Conservation (phyloP, 2,113 vertebrate genomes). For the Phycodurus eques region DNA sequence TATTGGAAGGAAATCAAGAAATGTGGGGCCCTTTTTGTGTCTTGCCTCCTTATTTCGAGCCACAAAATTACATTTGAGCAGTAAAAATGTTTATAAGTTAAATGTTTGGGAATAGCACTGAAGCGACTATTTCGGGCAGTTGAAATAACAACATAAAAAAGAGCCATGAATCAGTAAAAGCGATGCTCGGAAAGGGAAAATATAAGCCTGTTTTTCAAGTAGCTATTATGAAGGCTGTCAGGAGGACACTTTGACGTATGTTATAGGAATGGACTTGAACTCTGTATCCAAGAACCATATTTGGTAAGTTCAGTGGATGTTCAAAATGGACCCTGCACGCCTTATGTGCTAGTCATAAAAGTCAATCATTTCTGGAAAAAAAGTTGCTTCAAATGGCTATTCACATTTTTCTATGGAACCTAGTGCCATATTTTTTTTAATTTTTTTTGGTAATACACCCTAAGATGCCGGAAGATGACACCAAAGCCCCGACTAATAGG, state of each 20-base stretch:
- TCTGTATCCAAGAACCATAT: neutral
- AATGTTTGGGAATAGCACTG: slow-evolving; percentile 50
- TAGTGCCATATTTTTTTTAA: no score
- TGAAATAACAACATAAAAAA: slow-evolving; percentile 62
- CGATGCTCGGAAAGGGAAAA: slow-evolving; percentile 43
- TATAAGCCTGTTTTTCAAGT: slow-evolving; percentile 46
- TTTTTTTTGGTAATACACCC: no score
- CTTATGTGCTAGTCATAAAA: neutral
- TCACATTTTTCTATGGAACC: no score
- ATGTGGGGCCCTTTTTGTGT: slow-evolving; percentile 48
- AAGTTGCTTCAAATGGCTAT: no score
- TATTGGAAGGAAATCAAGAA: slow-evolving; percentile 71
- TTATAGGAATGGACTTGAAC: slow-evolving; percentile 41
- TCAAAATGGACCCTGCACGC: neutral
- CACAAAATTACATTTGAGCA: slow-evolving; percentile 59
- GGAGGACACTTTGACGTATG: slow-evolving; percentile 49
- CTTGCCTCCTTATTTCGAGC: slow-evolving; percentile 37
- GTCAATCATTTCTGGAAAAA: neutral
- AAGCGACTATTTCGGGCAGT: slow-evolving; percentile 15
- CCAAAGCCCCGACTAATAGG: no score
- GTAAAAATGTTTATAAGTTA: slow-evolving; percentile 67
- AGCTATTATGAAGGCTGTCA: slow-evolving; percentile 61
- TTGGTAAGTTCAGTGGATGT: neutral
- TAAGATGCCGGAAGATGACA: no score
- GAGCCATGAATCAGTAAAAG: slow-evolving; percentile 60